phyloP scores from a whole-genome alignment of 2,797 vertebrate genomes.

The Threskiornis aethiopicus region DNA sequence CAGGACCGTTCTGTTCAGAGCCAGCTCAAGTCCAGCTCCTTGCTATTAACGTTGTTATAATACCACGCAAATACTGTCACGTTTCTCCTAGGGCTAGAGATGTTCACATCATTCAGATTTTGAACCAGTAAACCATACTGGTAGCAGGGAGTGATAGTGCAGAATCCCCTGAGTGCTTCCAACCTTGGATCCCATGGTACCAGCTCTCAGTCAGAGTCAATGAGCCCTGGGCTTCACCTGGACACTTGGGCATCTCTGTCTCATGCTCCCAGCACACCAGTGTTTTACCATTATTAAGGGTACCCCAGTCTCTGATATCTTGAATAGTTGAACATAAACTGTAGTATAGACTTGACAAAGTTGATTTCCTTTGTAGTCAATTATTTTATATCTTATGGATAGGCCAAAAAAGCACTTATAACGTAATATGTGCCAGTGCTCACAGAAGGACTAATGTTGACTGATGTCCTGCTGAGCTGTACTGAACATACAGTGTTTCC shows the following conservation, averaged over 20 bases:
- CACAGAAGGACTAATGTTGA: neutral
- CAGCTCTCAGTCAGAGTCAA: neutral
- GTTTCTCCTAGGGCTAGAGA: neutral
- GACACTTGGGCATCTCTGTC: neutral
- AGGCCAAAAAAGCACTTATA: neutral
- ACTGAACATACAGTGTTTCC: neutral
- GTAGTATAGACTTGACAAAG: neutral
- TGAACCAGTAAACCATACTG: neutral
- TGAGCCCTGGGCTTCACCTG: neutral
- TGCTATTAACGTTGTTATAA: neutral
- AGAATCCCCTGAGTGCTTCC: neutral
- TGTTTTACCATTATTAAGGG: neutral
- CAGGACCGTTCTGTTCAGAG: neutral
- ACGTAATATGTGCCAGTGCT: neutral
- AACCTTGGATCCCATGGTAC: neutral
- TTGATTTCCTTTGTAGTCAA: neutral
- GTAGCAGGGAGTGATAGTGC: neutral
- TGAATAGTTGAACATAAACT: neutral
- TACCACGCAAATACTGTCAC: neutral
- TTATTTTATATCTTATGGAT: neutral
- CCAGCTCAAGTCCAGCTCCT: neutral
- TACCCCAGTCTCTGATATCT: neutral
- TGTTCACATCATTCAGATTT: neutral
- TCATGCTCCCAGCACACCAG: neutral
- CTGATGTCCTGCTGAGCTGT: conserved; percentile 10